A percentile compares a stretch with the other conserved stretches of the same genome.
phyloP scores from a whole-genome alignment of 2,797 vertebrate species.

The Chanos chanos region DNA sequence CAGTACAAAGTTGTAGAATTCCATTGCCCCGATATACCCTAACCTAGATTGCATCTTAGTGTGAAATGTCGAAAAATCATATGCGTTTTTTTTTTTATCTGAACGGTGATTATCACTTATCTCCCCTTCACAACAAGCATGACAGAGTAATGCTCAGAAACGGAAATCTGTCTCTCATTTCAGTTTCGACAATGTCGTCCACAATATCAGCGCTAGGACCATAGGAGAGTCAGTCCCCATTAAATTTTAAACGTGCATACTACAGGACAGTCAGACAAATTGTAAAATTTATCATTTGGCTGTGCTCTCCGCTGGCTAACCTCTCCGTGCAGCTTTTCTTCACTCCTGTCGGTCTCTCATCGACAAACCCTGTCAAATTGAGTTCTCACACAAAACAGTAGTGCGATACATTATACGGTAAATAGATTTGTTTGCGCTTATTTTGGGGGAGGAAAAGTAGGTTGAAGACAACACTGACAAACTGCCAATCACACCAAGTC shows the following conservation, averaged over 20 bases:
- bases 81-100: slow-evolving; percentile 5
- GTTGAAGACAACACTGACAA: slow-evolving; percentile 58
- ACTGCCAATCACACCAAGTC: slow-evolving; percentile 44
- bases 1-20: slow-evolving; percentile 19
- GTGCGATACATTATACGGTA: slow-evolving; percentile 16
- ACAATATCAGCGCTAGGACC: too few species aligned
- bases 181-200: too few species aligned
- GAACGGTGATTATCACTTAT: slow-evolving; percentile 25
- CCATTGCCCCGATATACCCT: slow-evolving; percentile 10
- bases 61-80: slow-evolving; percentile 1
- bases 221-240: too few species aligned
- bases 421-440: slow-evolving; percentile 33
- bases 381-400: slow-evolving; percentile 13
- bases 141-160: too few species aligned
- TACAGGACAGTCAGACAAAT: too few species aligned
- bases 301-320: too few species aligned
- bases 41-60: background rate
- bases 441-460: slow-evolving; percentile 54
- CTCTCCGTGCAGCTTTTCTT: too few species aligned
- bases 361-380: slow-evolving; percentile 39
- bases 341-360: slow-evolving; percentile 73
- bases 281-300: too few species aligned
- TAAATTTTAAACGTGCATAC: too few species aligned
- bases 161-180: too few species aligned
- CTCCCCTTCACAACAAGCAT: slow-evolving; percentile 4